Conservation (phyloP, 2,888 invertebrate genomes). For the Lasioglossum vierecki region DNA sequence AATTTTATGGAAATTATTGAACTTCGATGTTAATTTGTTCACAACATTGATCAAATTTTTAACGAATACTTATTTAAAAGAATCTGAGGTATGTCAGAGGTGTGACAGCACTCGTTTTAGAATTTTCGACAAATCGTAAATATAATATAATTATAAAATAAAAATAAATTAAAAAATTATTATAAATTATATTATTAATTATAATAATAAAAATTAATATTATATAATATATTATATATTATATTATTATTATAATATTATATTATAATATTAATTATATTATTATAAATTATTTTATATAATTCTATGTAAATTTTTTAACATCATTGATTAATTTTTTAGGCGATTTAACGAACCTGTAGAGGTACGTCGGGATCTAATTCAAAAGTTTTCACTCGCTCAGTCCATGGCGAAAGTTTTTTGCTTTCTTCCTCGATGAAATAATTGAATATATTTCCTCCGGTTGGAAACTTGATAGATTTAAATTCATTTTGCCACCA, state of each 20-base stretch:
- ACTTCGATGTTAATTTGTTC: background rate
- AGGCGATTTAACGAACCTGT: conserved; percentile 86
- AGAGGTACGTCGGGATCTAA: conserved; percentile 94
- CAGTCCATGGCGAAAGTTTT: conserved; percentile 94
- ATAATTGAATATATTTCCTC: conserved; percentile 94
- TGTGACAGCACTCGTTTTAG: background rate
- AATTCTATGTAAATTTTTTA: background rate
- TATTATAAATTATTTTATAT: no score
- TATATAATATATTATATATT: no score
- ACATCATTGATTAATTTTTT: background rate
- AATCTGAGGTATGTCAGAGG: conserved; percentile 91
- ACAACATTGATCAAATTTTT: background rate
- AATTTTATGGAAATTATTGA: background rate
- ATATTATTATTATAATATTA: no score
- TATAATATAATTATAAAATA: no score
- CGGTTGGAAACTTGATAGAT: conserved; percentile 93
- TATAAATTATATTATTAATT: no score
- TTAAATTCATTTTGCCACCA: conserved; percentile 98
- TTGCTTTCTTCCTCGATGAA: conserved; percentile 95
- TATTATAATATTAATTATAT: no score
- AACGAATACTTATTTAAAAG: background rate
- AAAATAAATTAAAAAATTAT: no score
- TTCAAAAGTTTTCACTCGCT: conserved; percentile 91
- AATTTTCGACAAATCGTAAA: background rate
- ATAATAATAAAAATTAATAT: no score